Evolutionary conservation across 2,113 vertebrate genomes (phyloP).

Genomic region (Microcebus lehilahytsara): DNA sequence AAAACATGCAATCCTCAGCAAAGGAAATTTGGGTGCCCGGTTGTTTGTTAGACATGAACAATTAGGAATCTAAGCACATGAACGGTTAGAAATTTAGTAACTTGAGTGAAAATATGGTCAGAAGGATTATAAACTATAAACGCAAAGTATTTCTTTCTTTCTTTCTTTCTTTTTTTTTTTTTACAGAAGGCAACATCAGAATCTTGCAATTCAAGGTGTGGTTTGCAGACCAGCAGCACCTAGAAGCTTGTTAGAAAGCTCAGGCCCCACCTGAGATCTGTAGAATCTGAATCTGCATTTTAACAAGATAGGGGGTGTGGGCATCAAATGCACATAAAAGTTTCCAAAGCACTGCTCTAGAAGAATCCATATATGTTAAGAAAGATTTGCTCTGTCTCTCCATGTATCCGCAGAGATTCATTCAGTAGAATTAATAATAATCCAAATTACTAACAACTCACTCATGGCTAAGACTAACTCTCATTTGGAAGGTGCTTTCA

Average conservation of each 20-base stretch:
- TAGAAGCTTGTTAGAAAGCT: background rate
- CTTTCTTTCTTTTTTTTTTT: background rate
- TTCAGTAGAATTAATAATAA: background rate
- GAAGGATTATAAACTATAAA: background rate
- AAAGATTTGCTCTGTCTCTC: background rate
- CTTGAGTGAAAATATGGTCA: background rate
- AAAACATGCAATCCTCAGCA: background rate
- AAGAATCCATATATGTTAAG: background rate
- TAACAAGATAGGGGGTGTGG: background rate
- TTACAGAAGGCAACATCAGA: background rate
- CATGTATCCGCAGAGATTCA: background rate
- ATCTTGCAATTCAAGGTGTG: background rate
- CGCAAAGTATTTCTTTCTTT: background rate
- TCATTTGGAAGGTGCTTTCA: background rate
- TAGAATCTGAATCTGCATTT: background rate
- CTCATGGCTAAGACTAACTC: background rate
- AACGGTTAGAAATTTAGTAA: background rate
- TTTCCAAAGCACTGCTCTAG: background rate
- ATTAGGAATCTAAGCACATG: no score
- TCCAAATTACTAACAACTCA: background rate
- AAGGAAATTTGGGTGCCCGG: background rate
- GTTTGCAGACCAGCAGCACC: background rate
- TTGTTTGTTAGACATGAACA: background rate
- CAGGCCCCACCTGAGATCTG: background rate
- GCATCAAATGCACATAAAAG: background rate